phyloP scores from a whole-genome alignment of 2,797 vertebrate genomes.

The Spinibarbus caldwelli region DNA sequence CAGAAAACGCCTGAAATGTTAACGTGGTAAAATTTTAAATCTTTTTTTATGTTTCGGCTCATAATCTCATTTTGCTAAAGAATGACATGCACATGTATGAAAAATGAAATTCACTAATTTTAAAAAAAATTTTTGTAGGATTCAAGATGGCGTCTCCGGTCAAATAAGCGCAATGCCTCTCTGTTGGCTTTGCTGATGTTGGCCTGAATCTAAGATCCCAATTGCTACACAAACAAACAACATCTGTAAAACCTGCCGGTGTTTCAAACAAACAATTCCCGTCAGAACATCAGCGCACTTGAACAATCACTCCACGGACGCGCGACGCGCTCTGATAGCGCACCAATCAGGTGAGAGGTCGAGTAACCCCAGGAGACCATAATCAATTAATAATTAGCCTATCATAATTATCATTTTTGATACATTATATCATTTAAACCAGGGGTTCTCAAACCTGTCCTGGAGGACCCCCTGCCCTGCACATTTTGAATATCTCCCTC shows the following conservation, averaged over 20 bases:
- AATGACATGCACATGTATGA: too few relatives aligned
- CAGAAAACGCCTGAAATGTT: too few relatives aligned
- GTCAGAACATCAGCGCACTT: constrained; percentile 12
- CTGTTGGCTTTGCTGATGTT: constrained; percentile 17
- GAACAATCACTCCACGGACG: background rate
- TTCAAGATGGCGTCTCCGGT: background rate
- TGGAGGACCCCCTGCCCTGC: too few relatives aligned
- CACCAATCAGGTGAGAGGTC: constrained; percentile 68
- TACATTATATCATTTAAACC: constrained; percentile 41
- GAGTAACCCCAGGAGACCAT: constrained; percentile 51
- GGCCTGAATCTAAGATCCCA: constrained; percentile 32
- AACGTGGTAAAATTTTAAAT: too few relatives aligned
- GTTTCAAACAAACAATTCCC: constrained; percentile 52
- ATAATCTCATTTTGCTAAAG: too few relatives aligned
- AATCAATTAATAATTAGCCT: background rate
- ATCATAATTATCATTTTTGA: constrained; percentile 45
- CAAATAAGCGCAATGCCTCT: background rate
- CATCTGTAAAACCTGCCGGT: constrained; percentile 55
- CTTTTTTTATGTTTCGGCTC: too few relatives aligned
- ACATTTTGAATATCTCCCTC: too few relatives aligned
- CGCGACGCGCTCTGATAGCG: background rate
- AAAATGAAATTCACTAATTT: too few relatives aligned
- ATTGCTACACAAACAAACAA: constrained; percentile 50
- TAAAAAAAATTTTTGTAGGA: too few relatives aligned
- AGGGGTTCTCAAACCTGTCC: too few relatives aligned